Conservation (phyloP, 1,140 invertebrate genomes). For the Trichonephila clavata region DNA sequence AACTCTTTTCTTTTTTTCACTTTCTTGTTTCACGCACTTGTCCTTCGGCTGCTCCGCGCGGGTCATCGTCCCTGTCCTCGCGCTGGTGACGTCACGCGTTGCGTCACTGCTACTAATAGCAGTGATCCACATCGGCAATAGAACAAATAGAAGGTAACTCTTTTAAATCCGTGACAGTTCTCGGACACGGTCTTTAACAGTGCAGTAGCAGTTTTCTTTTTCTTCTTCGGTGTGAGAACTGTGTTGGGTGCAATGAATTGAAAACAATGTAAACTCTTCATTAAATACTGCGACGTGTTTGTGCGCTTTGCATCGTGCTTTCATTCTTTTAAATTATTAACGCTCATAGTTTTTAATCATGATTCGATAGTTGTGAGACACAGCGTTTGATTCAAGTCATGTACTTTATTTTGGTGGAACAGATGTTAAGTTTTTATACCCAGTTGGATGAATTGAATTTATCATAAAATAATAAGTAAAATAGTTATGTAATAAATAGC, state of each 20-base stretch:
- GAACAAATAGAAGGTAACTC: constrained; percentile 12
- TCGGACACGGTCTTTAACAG: neutral
- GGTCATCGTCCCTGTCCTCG: constrained; percentile 56
- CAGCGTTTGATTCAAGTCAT: neutral
- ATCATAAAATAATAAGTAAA: too few species aligned
- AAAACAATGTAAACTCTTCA: constrained; percentile 10
- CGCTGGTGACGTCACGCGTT: constrained; percentile 24
- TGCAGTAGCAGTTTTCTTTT: neutral
- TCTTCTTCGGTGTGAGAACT: neutral
- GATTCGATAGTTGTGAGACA: neutral
- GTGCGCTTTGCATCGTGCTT: neutral
- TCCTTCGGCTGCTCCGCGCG: neutral
- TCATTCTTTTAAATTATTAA: neutral
- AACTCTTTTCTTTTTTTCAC: neutral
- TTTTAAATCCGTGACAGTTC: constrained; percentile 19
- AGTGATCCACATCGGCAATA: neutral
- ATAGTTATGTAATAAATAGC: too few species aligned
- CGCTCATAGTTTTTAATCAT: neutral
- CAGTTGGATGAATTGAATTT: too few species aligned
- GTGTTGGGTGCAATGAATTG: constrained; percentile 14
- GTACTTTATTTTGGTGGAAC: neutral
- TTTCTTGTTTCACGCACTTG: neutral
- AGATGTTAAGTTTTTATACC: neutral
- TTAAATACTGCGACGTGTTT: neutral
- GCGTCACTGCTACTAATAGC: too few species aligned